These are phyloP conservation scores for Syritta pipiens DNA, from an alignment of 2,888 invertebrate species.

Conservation along the genomic window DNA sequence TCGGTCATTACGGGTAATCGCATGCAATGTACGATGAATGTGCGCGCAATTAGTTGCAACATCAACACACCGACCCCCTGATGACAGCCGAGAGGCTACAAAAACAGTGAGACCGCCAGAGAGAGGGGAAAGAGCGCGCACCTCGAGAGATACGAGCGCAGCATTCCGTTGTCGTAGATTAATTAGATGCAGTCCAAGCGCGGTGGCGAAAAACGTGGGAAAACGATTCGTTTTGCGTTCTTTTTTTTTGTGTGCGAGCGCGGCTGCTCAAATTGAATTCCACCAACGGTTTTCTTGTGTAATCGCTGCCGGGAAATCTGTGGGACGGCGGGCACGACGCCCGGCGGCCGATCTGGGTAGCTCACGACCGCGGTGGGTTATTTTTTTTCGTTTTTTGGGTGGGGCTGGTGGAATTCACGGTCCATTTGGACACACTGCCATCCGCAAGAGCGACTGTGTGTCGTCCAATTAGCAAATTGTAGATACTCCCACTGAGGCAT, in stretches of 20 bases:
- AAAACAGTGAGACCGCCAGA: no score
- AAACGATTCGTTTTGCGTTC: no score
- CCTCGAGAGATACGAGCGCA: slow-evolving; percentile 6
- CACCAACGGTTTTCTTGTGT: slow-evolving; percentile 33
- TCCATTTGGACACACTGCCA: slow-evolving; percentile 36
- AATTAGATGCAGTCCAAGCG: slow-evolving; percentile 62
- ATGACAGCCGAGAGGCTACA: neutral
- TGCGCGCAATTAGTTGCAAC: slow-evolving; percentile 60
- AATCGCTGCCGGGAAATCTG: neutral
- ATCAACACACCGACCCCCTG: neutral
- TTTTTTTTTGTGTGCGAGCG: no score
- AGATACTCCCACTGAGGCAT: neutral
- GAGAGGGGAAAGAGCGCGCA: no score
- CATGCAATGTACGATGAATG: slow-evolving; percentile 47
- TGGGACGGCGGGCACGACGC: slow-evolving; percentile 12
- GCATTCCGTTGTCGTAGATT: slow-evolving; percentile 60
- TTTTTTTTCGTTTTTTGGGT: slow-evolving; percentile 31
- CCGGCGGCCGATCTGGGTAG: slow-evolving; percentile 9
- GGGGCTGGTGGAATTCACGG: slow-evolving; percentile 42
- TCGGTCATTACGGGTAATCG: slow-evolving; percentile 61
- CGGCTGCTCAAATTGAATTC: slow-evolving; percentile 54
- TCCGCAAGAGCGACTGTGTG: neutral
- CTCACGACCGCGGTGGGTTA: slow-evolving; percentile 62
- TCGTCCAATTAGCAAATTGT: slow-evolving; percentile 47
- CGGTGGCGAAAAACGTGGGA: slow-evolving; percentile 68